Evolutionary conservation across 2,113 vertebrate genomes (phyloP), one percentile per base, ranked within the genome.

Genomic region (Acinonyx jubatus): DNA sequence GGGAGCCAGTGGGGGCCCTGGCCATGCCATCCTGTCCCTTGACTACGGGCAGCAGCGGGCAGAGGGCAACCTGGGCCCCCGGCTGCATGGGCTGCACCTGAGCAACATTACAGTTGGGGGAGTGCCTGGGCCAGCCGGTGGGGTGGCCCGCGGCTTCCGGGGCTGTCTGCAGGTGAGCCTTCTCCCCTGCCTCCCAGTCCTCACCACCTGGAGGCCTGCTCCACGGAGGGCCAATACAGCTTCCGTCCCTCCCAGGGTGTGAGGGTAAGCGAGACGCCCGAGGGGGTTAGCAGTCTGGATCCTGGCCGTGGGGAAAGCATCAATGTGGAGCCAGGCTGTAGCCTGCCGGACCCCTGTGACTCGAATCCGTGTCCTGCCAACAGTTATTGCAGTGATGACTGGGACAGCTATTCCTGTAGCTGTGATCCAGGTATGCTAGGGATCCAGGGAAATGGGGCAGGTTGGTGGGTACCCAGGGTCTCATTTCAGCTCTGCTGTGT

Each of bases 371-470:
- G 99, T 97, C 99, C 99, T 3, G 80, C 96, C 50, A 99, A 99
- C 99, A 99, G 99, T 98, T 99, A 99, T 98, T 99, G 99, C 99
- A 99, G 98, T 4, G 98, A 99, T 0, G 99, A 99, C 91, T 99
- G 99, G 99, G 99, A 99, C 98, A 99, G 99, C 96, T 98, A 99
- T 97, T 99, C 99, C 41, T 99, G 99, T 98, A 99, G 99, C 98
- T 99, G 99, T 94, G 99, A 99, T 88, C 98, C 98, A 0, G 99
- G 99, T 99, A 97, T 98, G 90, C 48, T 33, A 31, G 73, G 31
- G n/a, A 45, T 6, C 80, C 13, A 2, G 52, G 84, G 79, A 45
- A 9, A 10, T 0, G 29, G 65, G 84, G 41, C 13, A 19, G 71
- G 36, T 45, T 41, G 41, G 31, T 45, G 2, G 4, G 69, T n/a